Evolutionary conservation across 2,888 invertebrate species (phyloP), one percentile per base, ranked within the genome.

Genomic region (Pyrrhosoma nymphula): DNA sequence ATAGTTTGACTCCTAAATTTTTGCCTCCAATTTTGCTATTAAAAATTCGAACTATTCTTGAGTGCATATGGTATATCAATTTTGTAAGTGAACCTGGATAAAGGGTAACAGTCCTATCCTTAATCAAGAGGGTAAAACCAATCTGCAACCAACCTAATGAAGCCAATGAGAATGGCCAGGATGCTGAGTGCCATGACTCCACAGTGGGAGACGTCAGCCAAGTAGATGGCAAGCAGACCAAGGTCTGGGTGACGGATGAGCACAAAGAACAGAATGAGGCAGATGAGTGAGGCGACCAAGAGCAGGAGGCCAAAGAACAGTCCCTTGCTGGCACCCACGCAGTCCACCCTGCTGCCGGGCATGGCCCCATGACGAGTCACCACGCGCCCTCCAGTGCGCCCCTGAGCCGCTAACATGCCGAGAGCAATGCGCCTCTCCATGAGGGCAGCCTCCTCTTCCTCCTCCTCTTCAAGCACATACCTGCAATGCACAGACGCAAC

Each of bases 181-280:
- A 99, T 98, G 95, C 99, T 99, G 95, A 99, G 98, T 95, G 98
- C 98, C 98, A 99, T 98, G 95, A 99, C 97, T 95, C 98, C 98
- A 97, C 99, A 99, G 97, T 99, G 99, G 26, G 99, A 99, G 60
- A 98, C 98, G 97, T 99, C 99, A 55, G 99, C 99, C 96, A 99
- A 97, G 97, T 99, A 99, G 96, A 99, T 98, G 95, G 99, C 99
- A 96, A 99, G 97, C 96, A 99, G 98, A 96, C 98, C 98, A 96
- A 99, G 98, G 96, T 98, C 98, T 95, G 98, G 98, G 97, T 99
- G 98, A 97, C 98, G 98, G 96, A 99, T 98, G 96, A 99, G 98
- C 96, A 99, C 99, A 97, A 99, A 99, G 98, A 99, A 99, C 96
- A 99, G 98, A 96, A 99, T 99, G 97, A 99, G 97, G 97, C 99